A percentile compares a stretch with the other conserved stretches of the same genome.
Conservation (phyloP, 2,888 invertebrate genomes). For the Synanthedon tipuliformis region DNA sequence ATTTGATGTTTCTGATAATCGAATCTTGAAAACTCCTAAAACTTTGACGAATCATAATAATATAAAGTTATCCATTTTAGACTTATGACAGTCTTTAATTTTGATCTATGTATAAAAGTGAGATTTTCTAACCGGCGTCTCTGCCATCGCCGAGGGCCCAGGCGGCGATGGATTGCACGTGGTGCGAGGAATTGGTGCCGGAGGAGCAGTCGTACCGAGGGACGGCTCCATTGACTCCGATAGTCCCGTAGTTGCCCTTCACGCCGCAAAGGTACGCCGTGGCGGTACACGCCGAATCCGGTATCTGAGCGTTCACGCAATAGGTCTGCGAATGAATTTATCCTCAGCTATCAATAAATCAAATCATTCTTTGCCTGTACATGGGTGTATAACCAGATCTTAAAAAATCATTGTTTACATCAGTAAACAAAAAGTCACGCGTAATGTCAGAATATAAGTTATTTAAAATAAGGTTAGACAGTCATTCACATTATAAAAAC, state of each 20-base stretch:
- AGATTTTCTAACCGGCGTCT: constrained; percentile 25
- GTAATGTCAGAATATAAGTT: no score
- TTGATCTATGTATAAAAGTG: background rate
- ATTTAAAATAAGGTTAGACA: no score
- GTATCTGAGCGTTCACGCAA: constrained; percentile 70
- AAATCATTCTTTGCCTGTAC: no score
- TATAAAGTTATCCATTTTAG: background rate
- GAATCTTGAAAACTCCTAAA: no score
- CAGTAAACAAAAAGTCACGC: no score
- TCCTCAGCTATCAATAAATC: no score
- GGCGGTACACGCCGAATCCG: constrained; percentile 78
- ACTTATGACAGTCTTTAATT: background rate
- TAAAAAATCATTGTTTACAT: no score
- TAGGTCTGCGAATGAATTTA: constrained; percentile 42
- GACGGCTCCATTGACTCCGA: constrained; percentile 75
- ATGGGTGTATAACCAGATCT: no score
- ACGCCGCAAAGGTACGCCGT: constrained; percentile 76
- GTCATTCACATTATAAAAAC: no score
- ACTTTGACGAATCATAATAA: background rate
- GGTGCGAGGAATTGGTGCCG: constrained; percentile 57
- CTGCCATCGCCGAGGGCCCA: constrained; percentile 70
- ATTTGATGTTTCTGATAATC: no score
- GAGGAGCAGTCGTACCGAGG: constrained; percentile 68
- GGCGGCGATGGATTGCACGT: constrained; percentile 73
- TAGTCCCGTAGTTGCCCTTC: constrained; percentile 72